Conservation (phyloP, 2,888 invertebrate species). For the Lasioglossum lativentre region DNA sequence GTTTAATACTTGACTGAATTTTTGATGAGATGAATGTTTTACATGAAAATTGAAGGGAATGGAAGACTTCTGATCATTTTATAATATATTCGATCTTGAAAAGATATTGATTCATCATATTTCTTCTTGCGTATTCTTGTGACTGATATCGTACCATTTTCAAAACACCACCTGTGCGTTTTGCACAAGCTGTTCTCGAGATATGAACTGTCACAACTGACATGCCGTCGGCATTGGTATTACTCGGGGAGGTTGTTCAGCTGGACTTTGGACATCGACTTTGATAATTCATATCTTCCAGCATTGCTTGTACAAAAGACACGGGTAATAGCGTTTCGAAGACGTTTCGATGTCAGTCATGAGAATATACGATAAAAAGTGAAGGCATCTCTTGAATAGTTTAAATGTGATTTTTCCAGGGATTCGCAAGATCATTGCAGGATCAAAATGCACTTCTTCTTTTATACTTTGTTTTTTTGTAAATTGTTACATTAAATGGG, state of each 20-base stretch:
- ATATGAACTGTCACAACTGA: background rate
- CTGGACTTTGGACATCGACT: background rate
- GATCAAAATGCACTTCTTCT: background rate
- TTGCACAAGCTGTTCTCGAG: background rate
- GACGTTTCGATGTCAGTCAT: background rate
- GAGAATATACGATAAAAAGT: background rate
- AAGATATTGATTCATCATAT: too few relatives aligned
- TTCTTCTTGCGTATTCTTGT: background rate
- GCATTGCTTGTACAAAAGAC: background rate
- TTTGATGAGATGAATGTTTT: too few relatives aligned
- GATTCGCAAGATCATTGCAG: background rate
- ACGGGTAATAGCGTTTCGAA: background rate
- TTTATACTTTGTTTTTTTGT: background rate
- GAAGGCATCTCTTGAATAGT: background rate
- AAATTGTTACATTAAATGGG: background rate
- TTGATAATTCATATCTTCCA: conserved; percentile 2
- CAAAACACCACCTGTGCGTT: conserved; percentile 1
- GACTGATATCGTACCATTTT: background rate
- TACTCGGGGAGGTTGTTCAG: background rate
- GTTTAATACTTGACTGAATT: too few relatives aligned
- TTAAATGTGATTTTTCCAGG: background rate
- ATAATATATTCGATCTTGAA: background rate
- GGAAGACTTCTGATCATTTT: background rate
- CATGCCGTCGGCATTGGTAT: background rate
- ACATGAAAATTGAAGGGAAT: background rate